Evolutionary conservation across 2,797 vertebrate genomes (phyloP), one percentile per base, ranked within the genome.

Genomic region (Pampus argenteus): DNA sequence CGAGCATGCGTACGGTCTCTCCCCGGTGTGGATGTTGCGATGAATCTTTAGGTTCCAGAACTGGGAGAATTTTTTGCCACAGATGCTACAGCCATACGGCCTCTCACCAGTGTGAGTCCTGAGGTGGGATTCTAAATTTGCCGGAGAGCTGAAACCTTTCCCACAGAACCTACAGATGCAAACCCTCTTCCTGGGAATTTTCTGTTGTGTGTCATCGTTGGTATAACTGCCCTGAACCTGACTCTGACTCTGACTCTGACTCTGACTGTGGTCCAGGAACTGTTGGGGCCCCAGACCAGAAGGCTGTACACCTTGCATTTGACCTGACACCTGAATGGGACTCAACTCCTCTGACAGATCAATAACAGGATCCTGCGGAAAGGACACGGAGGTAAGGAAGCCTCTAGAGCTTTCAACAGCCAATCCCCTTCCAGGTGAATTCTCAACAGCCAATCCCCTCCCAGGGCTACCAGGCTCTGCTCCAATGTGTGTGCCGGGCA

Each of bases 21-120:
- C 91, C 20, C 91, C 91, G 0, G 91, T 93, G 87, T 93, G 92
- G 70, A 91, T 91, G 74, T 92, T 84, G 50, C 75, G 76, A 73
- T 93, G 92, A 71, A 92, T 92, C 73, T 92, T 93, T 68, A 93
- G 79, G 83, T 92, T 92, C 87, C 92, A 92, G 56, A 89, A 88
- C 87, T 93, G 92, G 42, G 90, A 90, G 81, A 92, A 93, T 6
- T 87, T 87, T 73, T 92, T 92, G 22, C 92, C 90, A 5, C 92
- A 93, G 23, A 91, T 70, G 50, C 7, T 76, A 60, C 91, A 93
- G 26, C 86, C 88, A 0, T 82, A 93, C 0, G 92, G 92, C 47
- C 76, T 82, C 81, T 91, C 91, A 13, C 92, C 91, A 0, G 92
- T 92, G 49, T 93, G 92, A 2, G 90, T 91, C 67, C 92, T 79